A percentile compares a stretch with the other conserved stretches of the same genome.
phyloP scores from a whole-genome alignment of 1,140 invertebrate genomes.

The Akabosia matsudoensis region DNA sequence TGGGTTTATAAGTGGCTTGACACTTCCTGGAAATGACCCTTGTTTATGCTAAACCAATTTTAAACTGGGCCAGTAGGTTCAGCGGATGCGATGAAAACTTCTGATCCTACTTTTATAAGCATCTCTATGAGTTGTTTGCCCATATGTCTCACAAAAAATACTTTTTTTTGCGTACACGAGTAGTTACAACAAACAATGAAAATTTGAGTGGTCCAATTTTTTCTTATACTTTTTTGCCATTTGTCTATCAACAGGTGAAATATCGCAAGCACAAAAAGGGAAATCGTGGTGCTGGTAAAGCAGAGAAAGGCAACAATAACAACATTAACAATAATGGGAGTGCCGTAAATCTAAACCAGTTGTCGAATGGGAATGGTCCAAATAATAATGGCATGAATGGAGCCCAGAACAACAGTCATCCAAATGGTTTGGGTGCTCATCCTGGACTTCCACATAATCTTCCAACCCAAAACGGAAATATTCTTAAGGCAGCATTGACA shows the following conservation, averaged over 20 bases:
- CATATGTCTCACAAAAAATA: no score
- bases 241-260: conserved; percentile 67
- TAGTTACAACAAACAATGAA: no score
- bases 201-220: no score
- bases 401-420: conserved; percentile 48
- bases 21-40: background rate
- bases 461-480: conserved; percentile 63
- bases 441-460: conserved; percentile 38
- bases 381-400: conserved; percentile 50
- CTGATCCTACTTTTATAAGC: no score
- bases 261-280: conserved; percentile 95
- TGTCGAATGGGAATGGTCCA: conserved; percentile 28
- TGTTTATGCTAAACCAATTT: conserved; percentile 3
- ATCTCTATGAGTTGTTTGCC: no score
- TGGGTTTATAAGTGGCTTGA: background rate
- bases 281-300: conserved; percentile 33
- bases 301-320: conserved; percentile 29
- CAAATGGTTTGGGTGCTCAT: conserved; percentile 48
- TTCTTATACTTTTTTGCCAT: background rate
- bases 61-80: conserved; percentile 1
- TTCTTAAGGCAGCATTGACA: conserved; percentile 87
- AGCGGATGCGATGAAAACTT: no score
- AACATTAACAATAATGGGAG: conserved; percentile 30
- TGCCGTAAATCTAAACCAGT: conserved; percentile 51
- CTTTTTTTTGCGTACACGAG: no score